Conservation (phyloP, 2,888 invertebrate species). For the Pachydiplax longipennis region DNA sequence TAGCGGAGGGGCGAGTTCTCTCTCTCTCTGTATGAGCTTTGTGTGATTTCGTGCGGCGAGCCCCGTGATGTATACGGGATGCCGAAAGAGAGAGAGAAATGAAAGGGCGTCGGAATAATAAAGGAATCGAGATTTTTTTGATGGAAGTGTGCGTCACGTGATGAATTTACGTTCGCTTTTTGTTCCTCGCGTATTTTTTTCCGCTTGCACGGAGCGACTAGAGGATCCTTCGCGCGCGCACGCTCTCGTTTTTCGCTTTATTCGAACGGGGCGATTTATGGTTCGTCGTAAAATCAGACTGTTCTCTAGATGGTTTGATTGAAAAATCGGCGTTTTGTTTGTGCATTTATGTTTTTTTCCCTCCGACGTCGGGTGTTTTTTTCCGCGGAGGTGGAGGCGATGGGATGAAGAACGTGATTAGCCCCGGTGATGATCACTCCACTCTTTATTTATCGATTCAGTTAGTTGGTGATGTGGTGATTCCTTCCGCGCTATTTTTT, state of each 20-base stretch:
- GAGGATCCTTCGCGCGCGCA: background rate
- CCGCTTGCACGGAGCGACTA: background rate
- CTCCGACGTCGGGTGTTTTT: background rate
- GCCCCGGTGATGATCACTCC: slow-evolving; percentile 17
- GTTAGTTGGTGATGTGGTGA: slow-evolving; percentile 12
- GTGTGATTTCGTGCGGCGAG: slow-evolving; percentile 45
- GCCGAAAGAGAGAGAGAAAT: background rate
- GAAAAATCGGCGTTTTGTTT: slow-evolving; percentile 35
- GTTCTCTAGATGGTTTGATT: slow-evolving; percentile 40
- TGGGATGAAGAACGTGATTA: slow-evolving; percentile 3
- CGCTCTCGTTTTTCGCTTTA: slow-evolving; percentile 11
- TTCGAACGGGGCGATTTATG: slow-evolving; percentile 26
- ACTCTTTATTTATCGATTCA: slow-evolving; percentile 27
- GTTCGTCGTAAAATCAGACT: slow-evolving; percentile 39
- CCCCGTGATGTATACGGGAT: slow-evolving; percentile 3
- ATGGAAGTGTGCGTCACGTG: background rate
- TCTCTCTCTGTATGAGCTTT: slow-evolving; percentile 1
- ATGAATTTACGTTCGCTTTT: background rate
- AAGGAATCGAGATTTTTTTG: background rate
- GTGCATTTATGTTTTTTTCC: slow-evolving; percentile 15
- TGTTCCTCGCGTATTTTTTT: background rate
- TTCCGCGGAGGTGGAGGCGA: background rate
- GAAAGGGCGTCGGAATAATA: background rate
- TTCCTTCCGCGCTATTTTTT: background rate
- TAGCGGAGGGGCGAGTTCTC: background rate